Percentiles rank a stretch among this genome's conserved stretches.
Conservation (phyloP, 2,113 vertebrate genomes). For the Copsychus sechellarum region DNA sequence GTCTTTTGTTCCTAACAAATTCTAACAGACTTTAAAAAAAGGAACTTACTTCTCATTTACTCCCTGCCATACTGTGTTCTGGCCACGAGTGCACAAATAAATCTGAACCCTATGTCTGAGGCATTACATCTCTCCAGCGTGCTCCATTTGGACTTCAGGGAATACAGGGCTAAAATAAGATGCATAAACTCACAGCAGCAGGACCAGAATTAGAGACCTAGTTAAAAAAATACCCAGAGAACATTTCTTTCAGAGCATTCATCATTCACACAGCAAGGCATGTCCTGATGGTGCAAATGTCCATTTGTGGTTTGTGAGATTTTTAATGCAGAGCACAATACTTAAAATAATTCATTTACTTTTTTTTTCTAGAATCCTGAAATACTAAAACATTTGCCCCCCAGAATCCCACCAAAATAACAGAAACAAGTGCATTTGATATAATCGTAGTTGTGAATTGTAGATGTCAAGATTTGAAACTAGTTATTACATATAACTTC, state of each 20-base stretch:
- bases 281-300: background rate
- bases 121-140: background rate
- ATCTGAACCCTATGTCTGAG: background rate
- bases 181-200: background rate
- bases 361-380: background rate
- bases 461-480: background rate
- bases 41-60: background rate
- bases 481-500: background rate
- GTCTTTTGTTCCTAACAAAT: background rate
- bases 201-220: background rate
- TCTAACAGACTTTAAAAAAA: background rate
- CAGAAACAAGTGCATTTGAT: background rate
- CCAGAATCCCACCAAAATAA: background rate
- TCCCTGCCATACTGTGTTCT: background rate
- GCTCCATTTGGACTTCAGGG: background rate
- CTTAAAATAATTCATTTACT: background rate
- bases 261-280: background rate
- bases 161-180: background rate
- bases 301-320: too few species aligned
- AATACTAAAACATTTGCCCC: rapidly evolving
- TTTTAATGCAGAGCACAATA: background rate
- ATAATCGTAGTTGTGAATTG: background rate
- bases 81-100: background rate
- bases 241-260: background rate
- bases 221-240: background rate